Base-by-base conservation (phyloP, 1,140 invertebrate species). In the Drosophila kurseongensis region DNA sequence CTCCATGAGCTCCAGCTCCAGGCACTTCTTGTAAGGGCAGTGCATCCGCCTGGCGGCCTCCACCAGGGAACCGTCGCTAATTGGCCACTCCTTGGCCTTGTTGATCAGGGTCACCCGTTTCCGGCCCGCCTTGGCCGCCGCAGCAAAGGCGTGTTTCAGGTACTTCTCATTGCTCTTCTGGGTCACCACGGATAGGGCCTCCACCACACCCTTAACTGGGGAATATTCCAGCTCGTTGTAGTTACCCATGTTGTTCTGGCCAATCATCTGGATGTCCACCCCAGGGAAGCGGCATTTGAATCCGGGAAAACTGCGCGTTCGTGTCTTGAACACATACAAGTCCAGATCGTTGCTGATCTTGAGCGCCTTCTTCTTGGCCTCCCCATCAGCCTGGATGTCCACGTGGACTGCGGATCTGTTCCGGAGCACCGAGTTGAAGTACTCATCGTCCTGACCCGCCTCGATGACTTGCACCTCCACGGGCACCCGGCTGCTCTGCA, bases 161-260 rank as follows among this genome's bases (percentile, higher is more conserved):
- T 78, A 88, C n/a, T 74, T 68, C 4, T 47, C 13, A 0, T 68
- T 58, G 4, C 9, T 18, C 0, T 23, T 5, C 1, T 75, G 47
- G 23, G 59, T 75, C 1, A 75, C 51, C 12, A 91, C 83, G 6
- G 68, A 71, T 9, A 91, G 41, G 0, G 85, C 84, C 42, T 91
- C 90, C n/a, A 91, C 86, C 1, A 91, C 78, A 3, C 90, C 90
- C 14, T 67, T 45, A 0, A 91, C 90, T 0, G 90, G 90, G 0
- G 78, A 74, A 10, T 91, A 91, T 50, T 91, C 90, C 36, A 91
- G 35, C 32, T 91, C 91, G 5, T 72, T 51, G 48, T 75, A 88
- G 52, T 79, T 76, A 9, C 90, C 90, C 69, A 76, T 80, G 40
- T 91, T 91, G 47, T 91, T 91, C 10, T 91, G 77, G 0, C 65